A percentile compares a stretch with the other conserved stretches of the same genome.
Conservation (phyloP, 1,140 invertebrate genomes). For the Listronotus bonariensis region DNA sequence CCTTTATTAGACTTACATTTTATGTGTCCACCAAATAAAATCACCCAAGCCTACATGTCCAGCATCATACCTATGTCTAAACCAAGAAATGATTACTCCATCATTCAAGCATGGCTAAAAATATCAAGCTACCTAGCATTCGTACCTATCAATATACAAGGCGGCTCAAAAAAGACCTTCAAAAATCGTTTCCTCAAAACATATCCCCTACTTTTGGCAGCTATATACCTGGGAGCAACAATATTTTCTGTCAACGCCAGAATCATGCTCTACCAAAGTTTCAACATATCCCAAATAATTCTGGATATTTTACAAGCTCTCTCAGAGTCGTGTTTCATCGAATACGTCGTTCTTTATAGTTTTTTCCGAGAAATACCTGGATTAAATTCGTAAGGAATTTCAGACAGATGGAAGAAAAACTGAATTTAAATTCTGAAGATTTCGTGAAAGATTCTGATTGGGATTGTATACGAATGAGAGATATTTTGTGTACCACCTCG, state of each 20-base stretch:
- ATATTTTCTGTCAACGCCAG: constrained; percentile 19
- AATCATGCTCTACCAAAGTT: background rate
- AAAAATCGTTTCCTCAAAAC: too few relatives aligned
- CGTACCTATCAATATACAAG: too few relatives aligned
- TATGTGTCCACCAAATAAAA: too few relatives aligned
- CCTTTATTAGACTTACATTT: too few relatives aligned
- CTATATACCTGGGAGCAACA: constrained; percentile 15
- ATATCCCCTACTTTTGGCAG: constrained; percentile 14
- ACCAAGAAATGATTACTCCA: too few relatives aligned
- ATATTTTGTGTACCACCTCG: constrained; percentile 14
- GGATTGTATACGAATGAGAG: background rate
- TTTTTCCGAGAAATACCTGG: background rate
- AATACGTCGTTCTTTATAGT: constrained; percentile 13
- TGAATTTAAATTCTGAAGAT: background rate
- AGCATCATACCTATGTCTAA: too few relatives aligned
- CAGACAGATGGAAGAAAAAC: constrained; percentile 9
- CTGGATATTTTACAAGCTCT: constrained; percentile 21
- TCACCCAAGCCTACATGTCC: too few relatives aligned
- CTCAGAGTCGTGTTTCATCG: constrained; percentile 15
- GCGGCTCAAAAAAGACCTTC: too few relatives aligned
- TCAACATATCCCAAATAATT: constrained; percentile 27
- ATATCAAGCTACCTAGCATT: too few relatives aligned
- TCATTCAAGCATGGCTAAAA: too few relatives aligned
- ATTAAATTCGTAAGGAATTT: constrained; percentile 9
- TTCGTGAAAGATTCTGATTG: background rate